Conservation (phyloP, 2,113 vertebrate genomes). For the Misgurnus anguillicaudatus region DNA sequence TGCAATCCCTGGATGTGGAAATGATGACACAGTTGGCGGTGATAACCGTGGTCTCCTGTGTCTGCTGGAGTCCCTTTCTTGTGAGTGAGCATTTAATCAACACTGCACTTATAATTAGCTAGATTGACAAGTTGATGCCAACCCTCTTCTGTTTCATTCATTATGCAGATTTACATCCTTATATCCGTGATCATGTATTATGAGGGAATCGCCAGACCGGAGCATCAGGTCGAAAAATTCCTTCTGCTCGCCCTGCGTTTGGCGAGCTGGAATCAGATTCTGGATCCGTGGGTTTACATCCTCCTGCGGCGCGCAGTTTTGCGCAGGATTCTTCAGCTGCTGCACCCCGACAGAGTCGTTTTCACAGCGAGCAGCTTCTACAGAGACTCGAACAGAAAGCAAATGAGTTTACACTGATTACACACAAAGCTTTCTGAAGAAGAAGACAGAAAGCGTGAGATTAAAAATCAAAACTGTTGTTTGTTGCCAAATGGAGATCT, state of each 20-base stretch:
- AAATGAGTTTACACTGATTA: constrained; percentile 38
- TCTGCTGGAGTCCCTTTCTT: constrained; percentile 85
- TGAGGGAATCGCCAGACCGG: not conserved
- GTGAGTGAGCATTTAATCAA: constrained; percentile 67
- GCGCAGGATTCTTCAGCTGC: constrained; percentile 68
- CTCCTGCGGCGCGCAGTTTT: constrained; percentile 81
- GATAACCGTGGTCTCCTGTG: constrained; percentile 81
- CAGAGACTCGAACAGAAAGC: constrained; percentile 34
- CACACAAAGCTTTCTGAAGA: not conserved
- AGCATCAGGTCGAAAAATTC: constrained; percentile 50
- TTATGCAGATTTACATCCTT: constrained; percentile 64
- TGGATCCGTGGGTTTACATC: constrained; percentile 89
- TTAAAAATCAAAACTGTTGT: too few species aligned
- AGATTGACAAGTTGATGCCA: not conserved
- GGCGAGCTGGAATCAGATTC: constrained; percentile 86
- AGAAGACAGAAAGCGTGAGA: too few species aligned
- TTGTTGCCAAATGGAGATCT: not conserved
- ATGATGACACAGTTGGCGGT: constrained; percentile 83
- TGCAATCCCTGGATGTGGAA: constrained; percentile 77
- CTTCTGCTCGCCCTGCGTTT: constrained; percentile 77
- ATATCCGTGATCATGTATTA: constrained; percentile 58
- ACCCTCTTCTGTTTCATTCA: not conserved
- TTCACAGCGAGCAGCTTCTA: constrained; percentile 42
- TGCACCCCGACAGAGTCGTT: constrained; percentile 56
- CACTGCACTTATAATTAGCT: not conserved